A percentile compares a stretch with the other conserved stretches of the same genome.
Conservation (phyloP, 2,888 invertebrate genomes). For the Entomobrya proxima region DNA sequence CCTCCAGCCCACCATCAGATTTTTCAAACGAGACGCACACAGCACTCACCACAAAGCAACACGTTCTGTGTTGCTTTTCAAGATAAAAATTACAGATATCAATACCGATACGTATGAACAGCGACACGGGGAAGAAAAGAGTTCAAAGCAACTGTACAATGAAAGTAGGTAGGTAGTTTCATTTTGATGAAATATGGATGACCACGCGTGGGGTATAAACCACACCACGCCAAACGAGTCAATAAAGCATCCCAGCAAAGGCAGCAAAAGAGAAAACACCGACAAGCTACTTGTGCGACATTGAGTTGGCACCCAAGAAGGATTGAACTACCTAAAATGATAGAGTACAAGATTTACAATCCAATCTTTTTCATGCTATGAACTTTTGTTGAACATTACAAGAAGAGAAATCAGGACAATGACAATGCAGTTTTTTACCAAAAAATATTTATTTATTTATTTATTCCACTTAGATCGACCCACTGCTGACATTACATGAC, state of each 20-base stretch:
- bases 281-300: conserved; percentile 30
- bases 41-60: conserved; percentile 18
- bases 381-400: not conserved
- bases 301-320: conserved; percentile 34
- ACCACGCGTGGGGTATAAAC: conserved; percentile 42
- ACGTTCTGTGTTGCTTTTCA: conserved; percentile 13
- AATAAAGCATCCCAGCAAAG: not conserved
- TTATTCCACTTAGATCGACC: conserved; percentile 49
- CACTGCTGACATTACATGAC: conserved; percentile 48
- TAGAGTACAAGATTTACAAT: not conserved
- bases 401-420: conserved; percentile 55
- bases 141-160: conserved; percentile 4
- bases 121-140: not conserved
- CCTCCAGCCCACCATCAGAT: not conserved
- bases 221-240: not conserved
- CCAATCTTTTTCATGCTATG: not conserved
- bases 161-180: not conserved
- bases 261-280: not conserved
- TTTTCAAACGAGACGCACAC: not conserved
- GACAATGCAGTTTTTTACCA: conserved; percentile 55
- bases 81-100: conserved; percentile 13
- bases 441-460: conserved; percentile 34
- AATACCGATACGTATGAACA: conserved; percentile 9
- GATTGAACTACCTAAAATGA: not conserved
- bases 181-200: conserved; percentile 60